phyloP scores from a whole-genome alignment of 2,797 vertebrate genomes.

The Anniella stebbinsi region DNA sequence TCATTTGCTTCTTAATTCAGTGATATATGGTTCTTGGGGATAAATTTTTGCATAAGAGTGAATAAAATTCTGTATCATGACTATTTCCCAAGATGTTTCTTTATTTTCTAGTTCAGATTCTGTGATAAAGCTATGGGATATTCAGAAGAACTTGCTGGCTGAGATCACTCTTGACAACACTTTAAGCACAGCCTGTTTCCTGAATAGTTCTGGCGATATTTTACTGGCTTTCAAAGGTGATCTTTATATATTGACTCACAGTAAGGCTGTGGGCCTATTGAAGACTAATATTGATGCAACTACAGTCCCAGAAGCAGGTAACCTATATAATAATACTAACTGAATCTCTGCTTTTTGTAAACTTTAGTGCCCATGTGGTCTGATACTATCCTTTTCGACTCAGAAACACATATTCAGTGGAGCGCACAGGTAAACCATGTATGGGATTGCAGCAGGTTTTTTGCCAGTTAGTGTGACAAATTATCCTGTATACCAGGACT shows the following conservation, averaged over 20 bases:
- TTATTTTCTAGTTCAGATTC: slow-evolving; percentile 61
- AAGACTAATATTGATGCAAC: slow-evolving; percentile 22
- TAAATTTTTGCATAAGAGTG: neutral
- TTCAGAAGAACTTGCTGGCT: slow-evolving; percentile 61
- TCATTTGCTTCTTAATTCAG: neutral
- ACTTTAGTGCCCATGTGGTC: neutral
- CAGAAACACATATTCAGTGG: neutral
- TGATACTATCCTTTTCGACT: neutral
- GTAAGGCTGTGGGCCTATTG: slow-evolving; percentile 36
- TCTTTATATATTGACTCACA: slow-evolving; percentile 56
- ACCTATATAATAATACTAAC: neutral
- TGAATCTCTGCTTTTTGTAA: neutral
- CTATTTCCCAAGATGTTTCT: slow-evolving; percentile 56
- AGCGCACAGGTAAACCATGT: neutral
- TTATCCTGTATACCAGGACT: neutral
- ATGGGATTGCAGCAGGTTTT: neutral
- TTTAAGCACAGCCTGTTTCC: slow-evolving; percentile 43
- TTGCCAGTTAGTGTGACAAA: neutral
- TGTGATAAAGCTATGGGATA: slow-evolving; percentile 58
- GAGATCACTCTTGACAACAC: slow-evolving; percentile 63
- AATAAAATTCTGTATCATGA: slow-evolving; percentile 55
- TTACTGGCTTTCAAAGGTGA: slow-evolving; percentile 56
- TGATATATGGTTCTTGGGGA: neutral
- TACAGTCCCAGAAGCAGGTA: slow-evolving; percentile 32
- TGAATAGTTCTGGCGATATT: slow-evolving; percentile 51